Evolutionary conservation across 2,113 vertebrate genomes (phyloP).

Genomic region (Aldabrachelys gigantea): DNA sequence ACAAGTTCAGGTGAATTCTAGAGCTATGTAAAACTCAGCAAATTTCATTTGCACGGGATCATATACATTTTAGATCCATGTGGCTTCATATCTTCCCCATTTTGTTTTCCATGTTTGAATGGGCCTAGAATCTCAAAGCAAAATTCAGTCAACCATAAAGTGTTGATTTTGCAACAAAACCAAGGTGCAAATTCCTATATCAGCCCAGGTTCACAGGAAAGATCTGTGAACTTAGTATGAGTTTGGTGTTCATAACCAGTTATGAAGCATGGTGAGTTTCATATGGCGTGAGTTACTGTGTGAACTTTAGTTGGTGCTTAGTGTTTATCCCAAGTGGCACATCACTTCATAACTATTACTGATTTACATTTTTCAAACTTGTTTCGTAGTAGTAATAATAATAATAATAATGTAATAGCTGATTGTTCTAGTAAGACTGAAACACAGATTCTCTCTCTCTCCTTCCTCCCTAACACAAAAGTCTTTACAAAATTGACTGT

Average conservation of each 20-base stretch:
- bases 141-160: background rate
- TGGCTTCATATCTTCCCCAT: background rate
- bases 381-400: no score
- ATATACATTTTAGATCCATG: background rate
- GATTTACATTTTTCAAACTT: background rate
- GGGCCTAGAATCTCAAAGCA: constrained; percentile 5
- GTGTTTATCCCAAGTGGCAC: background rate
- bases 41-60: background rate
- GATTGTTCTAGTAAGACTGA: background rate
- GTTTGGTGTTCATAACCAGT: no score
- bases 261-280: background rate
- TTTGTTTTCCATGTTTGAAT: background rate
- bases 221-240: background rate
- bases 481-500: background rate
- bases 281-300: background rate
- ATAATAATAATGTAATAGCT: background rate
- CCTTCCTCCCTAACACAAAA: background rate
- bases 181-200: background rate
- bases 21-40: background rate
- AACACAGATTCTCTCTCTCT: background rate
- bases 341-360: background rate
- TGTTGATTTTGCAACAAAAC: background rate
- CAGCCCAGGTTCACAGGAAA: background rate
- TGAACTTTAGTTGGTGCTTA: background rate
- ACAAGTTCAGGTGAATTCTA: background rate